Base-by-base conservation (phyloP, 1,140 invertebrate species). In the Meloidogyne exigua region DNA sequence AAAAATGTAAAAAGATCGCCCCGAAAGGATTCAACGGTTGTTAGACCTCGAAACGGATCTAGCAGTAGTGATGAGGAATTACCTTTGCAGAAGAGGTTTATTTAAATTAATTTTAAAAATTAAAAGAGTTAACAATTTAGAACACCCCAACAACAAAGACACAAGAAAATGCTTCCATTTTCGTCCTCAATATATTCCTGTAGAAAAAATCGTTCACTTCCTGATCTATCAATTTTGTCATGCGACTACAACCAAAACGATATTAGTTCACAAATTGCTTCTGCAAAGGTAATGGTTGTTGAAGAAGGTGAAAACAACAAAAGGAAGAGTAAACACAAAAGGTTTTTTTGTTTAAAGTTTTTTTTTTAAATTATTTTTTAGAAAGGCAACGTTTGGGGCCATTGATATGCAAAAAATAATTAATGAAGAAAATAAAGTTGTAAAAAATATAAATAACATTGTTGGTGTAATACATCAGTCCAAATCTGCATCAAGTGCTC, bases 111-210 rank as follows among this genome's bases (percentile, higher is more conserved):
- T 23, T 26, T 36, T 72, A 9, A 15, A 36, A 26, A 3, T n/a
- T 77, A 77, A n/a, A 13, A 7, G 36, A 64, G 15, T 36, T 15
- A 18, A n/a, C n/a, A n/a, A 5, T 74, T 44, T 12, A 44, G 39
- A 44, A 23, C 74, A 15, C 74, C 66, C 39, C 66, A 44, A 42
- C 74, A 49, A 36, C 42, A 18, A 57, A 67, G 36, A 79, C 44
- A 18, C n/a, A 68, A 42, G 21, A 67, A 78, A 70, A 57, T 42
- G 49, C 71, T 86, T 11, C 84, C 84, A 11, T 84, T 80, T 75
- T 79, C 81, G 1, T 84, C 79, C 0, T 84, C 83, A 4, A 80
- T 84, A 18, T 84, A 85, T 78, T 82, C 79, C 26, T 80, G 77
- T 64, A 75, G 83, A 42, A 49, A 72, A 21, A 76, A 84, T 57